Conservation (phyloP, 2,113 vertebrate species). For the Mystacornis crossleyi region DNA sequence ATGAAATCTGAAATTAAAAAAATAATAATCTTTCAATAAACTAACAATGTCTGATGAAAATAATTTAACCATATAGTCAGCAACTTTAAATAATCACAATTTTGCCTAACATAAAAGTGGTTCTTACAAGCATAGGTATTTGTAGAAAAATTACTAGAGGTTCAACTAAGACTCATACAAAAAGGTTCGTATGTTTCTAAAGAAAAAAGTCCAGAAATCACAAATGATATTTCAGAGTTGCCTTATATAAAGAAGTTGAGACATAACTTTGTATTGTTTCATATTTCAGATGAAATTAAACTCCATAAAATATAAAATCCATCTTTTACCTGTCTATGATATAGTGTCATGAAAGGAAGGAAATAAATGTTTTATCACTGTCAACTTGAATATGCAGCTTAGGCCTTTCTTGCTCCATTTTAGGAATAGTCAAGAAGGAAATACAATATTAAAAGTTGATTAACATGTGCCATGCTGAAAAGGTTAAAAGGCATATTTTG, state of each 20-base stretch:
- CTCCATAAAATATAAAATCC: slow-evolving; percentile 18
- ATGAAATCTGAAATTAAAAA: neutral
- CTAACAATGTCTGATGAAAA: neutral
- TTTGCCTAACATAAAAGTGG: neutral
- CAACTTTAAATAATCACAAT: neutral
- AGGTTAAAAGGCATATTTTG: neutral
- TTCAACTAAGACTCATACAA: neutral
- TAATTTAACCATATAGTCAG: neutral
- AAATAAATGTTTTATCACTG: slow-evolving; percentile 60
- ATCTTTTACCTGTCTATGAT: slow-evolving; percentile 22
- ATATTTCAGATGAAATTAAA: slow-evolving; percentile 54
- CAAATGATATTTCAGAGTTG: neutral
- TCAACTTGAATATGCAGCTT: slow-evolving; percentile 34
- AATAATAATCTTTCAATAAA: neutral
- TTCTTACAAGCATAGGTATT: neutral
- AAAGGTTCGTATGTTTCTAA: neutral
- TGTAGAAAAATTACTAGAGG: neutral
- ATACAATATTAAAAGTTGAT: neutral
- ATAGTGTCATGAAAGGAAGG: slow-evolving; percentile 11
- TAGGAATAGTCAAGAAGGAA: neutral
- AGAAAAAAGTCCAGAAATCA: neutral
- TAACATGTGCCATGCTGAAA: neutral
- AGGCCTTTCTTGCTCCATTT: neutral
- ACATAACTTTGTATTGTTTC: slow-evolving; percentile 1
- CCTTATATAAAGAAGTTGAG: neutral